Evolutionary conservation across 2,113 vertebrate genomes (phyloP), one percentile per base, ranked within the genome.

Genomic region (Corythornis madagascariensis): DNA sequence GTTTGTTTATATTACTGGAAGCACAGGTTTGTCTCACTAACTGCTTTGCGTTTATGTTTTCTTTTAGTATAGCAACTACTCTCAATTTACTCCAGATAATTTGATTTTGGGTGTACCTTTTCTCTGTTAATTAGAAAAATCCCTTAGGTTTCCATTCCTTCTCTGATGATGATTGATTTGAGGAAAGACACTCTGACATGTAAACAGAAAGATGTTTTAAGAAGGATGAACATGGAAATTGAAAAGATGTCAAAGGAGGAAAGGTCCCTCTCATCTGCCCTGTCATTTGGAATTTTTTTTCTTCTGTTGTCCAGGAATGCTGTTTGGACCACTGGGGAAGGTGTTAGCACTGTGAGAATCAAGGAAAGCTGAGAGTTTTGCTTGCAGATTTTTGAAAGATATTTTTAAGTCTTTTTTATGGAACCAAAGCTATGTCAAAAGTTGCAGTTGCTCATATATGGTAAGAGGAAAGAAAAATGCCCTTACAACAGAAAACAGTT

Each of bases 121-220:
- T 88, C 87, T 86, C 47, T 2, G 4, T 72, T 72, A 50, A 63
- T 40, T n/a, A 63, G 75, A 73, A 80, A 95, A 92, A 73, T 87
- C 91, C 82, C 89, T 87, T 77, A 77, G 67, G 65, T 95, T 96
- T 86, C 84, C 72, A 45, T 83, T 94, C n/a, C 45, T 77, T 86
- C 75, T 88, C 47, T 85, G 55, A 71, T 64, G 61, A 60, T 77
- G 83, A 83, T 52, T 93, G 92, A 92, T 92, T 74, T 67, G 79
- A 60, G 79, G 74, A 72, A 64, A 33, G 48, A 77, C 22, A 25
- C 5, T 7, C 55, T 78, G 60, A 60, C 60, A 53, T 28, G 40
- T 92, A 80, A 92, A 77, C 52, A 89, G 40, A 67, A 93, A 42
- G 26, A 88, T 89, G 69, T 93, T 89, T 87, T 88, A 88, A 89